A percentile compares a stretch with the other conserved stretches of the same genome.
These are phyloP conservation scores for Whitmania pigra DNA, from an alignment of 1,140 invertebrate genomes.

Conservation along the genomic window DNA sequence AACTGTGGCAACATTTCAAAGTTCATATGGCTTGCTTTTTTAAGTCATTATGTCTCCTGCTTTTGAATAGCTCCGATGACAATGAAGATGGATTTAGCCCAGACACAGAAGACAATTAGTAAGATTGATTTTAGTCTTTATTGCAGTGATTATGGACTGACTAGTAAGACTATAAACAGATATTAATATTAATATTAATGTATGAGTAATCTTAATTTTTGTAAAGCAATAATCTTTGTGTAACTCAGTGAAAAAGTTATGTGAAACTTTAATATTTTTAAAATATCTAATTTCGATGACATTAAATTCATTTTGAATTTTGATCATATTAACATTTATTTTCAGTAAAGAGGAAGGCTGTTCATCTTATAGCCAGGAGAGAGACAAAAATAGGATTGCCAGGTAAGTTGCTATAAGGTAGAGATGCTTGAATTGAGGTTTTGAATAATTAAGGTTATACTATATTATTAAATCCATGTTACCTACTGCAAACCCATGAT, in stretches of 20 bases:
- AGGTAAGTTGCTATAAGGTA: not conserved
- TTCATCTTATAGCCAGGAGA: constrained; percentile 16
- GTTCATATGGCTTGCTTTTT: not conserved
- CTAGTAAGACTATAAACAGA: too few species aligned
- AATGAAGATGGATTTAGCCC: constrained; percentile 16
- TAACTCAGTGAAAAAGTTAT: too few species aligned
- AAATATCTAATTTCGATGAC: not conserved
- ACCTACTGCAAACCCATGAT: not conserved
- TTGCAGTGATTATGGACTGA: too few species aligned
- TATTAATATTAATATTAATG: too few species aligned
- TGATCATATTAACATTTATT: too few species aligned
- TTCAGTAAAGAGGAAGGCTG: constrained; percentile 20
- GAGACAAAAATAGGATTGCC: constrained; percentile 17
- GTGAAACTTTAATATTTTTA: not conserved
- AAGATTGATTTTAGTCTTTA: not conserved
- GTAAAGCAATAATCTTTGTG: too few species aligned
- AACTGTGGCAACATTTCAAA: not conserved
- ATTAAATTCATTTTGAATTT: not conserved
- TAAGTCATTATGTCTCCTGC: not conserved
- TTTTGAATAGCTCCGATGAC: constrained; percentile 9
- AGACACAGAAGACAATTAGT: constrained; percentile 15
- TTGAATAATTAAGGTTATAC: not conserved
- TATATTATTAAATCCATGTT: not conserved
- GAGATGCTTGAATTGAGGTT: not conserved
- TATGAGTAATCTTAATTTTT: too few species aligned